Conservation (phyloP, 2,888 invertebrate genomes). For the Xiphydria camelus region DNA sequence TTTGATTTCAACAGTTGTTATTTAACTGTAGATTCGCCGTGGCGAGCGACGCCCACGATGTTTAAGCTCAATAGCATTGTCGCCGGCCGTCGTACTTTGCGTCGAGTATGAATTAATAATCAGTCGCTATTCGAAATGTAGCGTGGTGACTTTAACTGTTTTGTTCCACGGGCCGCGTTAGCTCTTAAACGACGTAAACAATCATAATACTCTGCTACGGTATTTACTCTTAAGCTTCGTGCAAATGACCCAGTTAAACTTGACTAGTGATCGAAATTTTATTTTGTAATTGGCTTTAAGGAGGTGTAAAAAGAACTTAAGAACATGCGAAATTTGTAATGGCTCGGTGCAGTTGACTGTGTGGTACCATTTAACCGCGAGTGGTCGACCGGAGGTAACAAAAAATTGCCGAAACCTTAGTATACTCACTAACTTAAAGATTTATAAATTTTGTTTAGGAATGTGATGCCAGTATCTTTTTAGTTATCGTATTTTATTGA, state of each 20-base stretch:
- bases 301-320: not conserved
- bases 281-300: constrained; percentile 30
- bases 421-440: constrained; percentile 17
- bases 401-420: constrained; percentile 14
- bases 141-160: constrained; percentile 28
- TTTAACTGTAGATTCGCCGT: too few species aligned
- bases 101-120: too few species aligned
- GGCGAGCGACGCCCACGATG: too few species aligned
- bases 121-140: too few species aligned
- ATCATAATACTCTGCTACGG: constrained; percentile 12
- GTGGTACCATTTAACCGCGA: constrained; percentile 8
- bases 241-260: constrained; percentile 17
- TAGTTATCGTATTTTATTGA: constrained; percentile 25
- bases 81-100: too few species aligned
- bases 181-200: constrained; percentile 18
- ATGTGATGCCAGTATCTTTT: constrained; percentile 32
- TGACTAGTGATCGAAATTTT: constrained; percentile 27
- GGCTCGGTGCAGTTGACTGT: too few species aligned
- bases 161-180: constrained; percentile 48
- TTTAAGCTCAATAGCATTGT: too few species aligned
- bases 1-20: too few species aligned
- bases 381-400: constrained; percentile 7
- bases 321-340: constrained; percentile 3
- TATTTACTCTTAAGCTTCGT: constrained; percentile 19
- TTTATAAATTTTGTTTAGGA: constrained; percentile 12